These are phyloP conservation scores for Leptocoma aspasia DNA, from an alignment of 2,113 vertebrate genomes.

Conservation along the genomic window DNA sequence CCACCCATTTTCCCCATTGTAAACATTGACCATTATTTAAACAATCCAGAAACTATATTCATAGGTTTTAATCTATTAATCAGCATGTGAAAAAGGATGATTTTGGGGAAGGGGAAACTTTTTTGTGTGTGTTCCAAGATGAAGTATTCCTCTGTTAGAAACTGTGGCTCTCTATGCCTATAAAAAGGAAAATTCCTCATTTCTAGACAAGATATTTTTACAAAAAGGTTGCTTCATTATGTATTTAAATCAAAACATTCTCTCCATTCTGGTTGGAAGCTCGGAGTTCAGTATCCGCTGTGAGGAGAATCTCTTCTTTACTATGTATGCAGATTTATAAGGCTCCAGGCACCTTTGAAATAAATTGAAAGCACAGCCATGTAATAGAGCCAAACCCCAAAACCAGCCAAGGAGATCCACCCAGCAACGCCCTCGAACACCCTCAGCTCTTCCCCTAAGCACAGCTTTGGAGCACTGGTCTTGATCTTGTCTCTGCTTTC, in stretches of 20 bases:
- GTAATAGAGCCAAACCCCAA: constrained; percentile 49
- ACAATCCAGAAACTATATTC: background rate
- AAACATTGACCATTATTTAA: background rate
- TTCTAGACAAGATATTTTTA: background rate
- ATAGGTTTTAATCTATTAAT: background rate
- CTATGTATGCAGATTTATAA: constrained; percentile 58
- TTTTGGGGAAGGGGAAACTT: background rate
- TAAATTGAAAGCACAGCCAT: constrained; percentile 52
- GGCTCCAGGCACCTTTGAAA: constrained; percentile 64
- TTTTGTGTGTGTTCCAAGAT: background rate
- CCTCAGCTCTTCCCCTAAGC: constrained; percentile 41
- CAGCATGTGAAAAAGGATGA: background rate
- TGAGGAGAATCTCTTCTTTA: constrained; percentile 20
- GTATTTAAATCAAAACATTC: background rate
- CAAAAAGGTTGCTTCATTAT: background rate
- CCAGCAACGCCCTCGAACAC: constrained; percentile 58
- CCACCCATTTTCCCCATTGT: background rate
- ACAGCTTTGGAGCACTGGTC: constrained; percentile 14
- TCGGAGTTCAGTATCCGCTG: background rate
- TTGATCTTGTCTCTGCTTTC: constrained; percentile 28
- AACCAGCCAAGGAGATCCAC: constrained; percentile 55
- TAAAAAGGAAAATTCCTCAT: background rate
- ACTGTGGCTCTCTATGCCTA: background rate
- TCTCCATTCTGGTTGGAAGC: background rate
- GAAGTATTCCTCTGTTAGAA: background rate